Conservation (phyloP, 2,888 invertebrate genomes). For the Saturnia japonica region DNA sequence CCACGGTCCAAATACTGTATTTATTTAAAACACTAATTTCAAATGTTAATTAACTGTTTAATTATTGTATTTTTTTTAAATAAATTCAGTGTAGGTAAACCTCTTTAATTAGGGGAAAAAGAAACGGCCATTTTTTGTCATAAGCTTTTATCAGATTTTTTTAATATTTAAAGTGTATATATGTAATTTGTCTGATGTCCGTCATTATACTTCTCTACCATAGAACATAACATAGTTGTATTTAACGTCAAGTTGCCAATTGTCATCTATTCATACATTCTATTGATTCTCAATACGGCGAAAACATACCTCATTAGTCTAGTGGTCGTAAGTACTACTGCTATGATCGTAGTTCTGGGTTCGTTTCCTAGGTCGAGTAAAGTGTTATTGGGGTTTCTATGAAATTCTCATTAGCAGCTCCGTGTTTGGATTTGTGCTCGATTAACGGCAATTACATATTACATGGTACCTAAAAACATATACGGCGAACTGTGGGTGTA, state of each 20-base stretch:
- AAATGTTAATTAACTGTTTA: conserved; percentile 17
- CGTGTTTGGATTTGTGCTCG: too few relatives aligned
- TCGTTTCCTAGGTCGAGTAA: too few relatives aligned
- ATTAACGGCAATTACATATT: too few relatives aligned
- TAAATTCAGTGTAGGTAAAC: not conserved
- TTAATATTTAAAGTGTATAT: not conserved
- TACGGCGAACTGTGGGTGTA: too few relatives aligned
- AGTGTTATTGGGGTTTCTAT: too few relatives aligned
- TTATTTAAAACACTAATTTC: conserved; percentile 1
- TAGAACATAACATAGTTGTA: not conserved
- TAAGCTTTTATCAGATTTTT: not conserved
- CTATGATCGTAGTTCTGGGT: too few relatives aligned
- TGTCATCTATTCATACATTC: not conserved
- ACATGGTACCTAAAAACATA: too few relatives aligned
- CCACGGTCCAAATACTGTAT: conserved; percentile 6
- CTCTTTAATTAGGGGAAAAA: not conserved
- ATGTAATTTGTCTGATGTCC: conserved; percentile 46
- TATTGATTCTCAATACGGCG: not conserved
- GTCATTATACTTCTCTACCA: not conserved
- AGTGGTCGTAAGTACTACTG: not conserved
- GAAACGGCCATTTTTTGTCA: not conserved
- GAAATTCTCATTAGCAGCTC: too few relatives aligned
- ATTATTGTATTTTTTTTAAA: conserved; percentile 2
- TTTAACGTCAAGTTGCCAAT: not conserved
- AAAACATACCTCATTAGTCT: not conserved